These are phyloP conservation scores for Hylomyscus alleni DNA, from an alignment of 2,797 vertebrate genomes.

Conservation along the genomic window DNA sequence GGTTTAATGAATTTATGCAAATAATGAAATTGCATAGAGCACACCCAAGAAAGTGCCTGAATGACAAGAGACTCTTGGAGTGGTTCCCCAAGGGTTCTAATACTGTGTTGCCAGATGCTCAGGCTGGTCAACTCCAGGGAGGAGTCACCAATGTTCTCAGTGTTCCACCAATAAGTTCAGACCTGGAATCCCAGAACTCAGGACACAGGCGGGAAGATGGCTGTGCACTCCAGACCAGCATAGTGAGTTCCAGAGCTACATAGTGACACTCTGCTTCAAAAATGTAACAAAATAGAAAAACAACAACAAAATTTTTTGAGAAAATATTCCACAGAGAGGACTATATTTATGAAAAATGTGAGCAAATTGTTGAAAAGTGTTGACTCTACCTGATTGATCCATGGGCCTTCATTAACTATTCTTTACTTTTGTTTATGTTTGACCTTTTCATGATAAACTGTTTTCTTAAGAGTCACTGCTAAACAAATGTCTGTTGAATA, in stretches of 20 bases:
- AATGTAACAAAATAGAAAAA: not conserved
- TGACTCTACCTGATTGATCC: conserved; percentile 14
- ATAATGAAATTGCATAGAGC: not conserved
- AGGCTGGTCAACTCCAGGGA: not conserved
- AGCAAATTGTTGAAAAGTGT: not conserved
- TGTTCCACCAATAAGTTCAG: not conserved
- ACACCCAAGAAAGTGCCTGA: not conserved
- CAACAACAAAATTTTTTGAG: not conserved
- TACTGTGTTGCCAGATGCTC: not conserved
- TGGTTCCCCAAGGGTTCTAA: not conserved
- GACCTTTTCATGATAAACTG: conserved; percentile 75
- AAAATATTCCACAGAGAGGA: not conserved
- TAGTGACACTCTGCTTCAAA: not conserved
- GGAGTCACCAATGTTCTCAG: not conserved
- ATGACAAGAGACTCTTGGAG: not conserved
- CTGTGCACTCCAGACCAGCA: not conserved
- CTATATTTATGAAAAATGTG: not conserved
- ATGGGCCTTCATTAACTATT: conserved; percentile 20
- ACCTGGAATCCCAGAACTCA: not conserved
- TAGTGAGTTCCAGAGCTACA: not conserved
- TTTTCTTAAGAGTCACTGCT: conserved; percentile 79
- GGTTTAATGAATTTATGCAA: not conserved
- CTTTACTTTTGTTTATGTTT: conserved; percentile 66
- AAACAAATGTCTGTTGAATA: conserved; percentile 75
- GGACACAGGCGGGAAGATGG: not conserved